Conservation (phyloP, 23 tunicate species). For the Ascidia mentula region DNA sequence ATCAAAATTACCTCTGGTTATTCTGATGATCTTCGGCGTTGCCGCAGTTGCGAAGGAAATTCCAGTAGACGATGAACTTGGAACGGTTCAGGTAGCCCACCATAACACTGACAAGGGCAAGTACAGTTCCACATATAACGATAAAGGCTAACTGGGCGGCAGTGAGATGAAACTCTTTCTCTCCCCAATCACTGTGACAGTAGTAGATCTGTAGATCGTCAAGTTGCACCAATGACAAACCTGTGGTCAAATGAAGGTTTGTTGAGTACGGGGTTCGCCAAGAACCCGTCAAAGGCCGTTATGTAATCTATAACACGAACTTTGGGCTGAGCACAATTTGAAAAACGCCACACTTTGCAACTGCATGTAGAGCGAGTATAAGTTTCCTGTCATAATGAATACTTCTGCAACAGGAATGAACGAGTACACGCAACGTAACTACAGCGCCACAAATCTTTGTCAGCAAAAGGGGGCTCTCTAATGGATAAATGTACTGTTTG, state of each 20-base stretch:
- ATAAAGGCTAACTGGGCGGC: slow-evolving; percentile 25
- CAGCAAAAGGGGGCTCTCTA: no score
- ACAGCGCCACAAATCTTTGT: no score
- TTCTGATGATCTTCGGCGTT: slow-evolving; percentile 9
- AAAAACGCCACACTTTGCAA: no score
- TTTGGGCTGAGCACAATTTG: no score
- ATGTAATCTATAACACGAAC: no score
- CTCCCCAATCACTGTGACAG: slow-evolving; percentile 21
- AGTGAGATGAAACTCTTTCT: slow-evolving; percentile 6
- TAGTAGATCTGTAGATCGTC: not conserved
- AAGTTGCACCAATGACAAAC: not conserved
- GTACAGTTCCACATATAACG: slow-evolving; percentile 9
- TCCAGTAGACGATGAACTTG: slow-evolving; percentile 31
- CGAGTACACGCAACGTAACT: no score
- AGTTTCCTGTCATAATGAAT: no score
- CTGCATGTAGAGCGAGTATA: no score
- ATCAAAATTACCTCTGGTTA: not conserved
- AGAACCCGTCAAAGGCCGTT: no score
- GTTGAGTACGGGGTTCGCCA: no score
- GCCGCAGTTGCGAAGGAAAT: slow-evolving; percentile 28
- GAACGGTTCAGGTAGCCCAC: slow-evolving; percentile 33
- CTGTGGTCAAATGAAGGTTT: not conserved
- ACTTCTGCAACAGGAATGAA: no score
- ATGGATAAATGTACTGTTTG: no score
- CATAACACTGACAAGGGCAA: slow-evolving; percentile 25